phyloP scores from a whole-genome alignment of 2,797 vertebrate genomes.

The Prunella strophiata region DNA sequence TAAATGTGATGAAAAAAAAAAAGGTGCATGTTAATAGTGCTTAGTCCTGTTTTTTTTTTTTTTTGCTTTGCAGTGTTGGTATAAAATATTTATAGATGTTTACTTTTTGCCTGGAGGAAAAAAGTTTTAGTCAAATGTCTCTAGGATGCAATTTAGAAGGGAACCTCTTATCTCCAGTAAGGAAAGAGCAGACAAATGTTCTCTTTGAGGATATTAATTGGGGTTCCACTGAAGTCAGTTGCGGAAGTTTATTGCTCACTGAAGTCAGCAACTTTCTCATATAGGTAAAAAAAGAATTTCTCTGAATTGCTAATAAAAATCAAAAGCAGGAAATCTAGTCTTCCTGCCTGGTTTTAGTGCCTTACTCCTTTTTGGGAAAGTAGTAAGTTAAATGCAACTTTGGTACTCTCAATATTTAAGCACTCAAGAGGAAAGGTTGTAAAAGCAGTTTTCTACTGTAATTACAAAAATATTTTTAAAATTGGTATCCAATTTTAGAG shows the following conservation, averaged over 20 bases:
- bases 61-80: constrained; percentile 18
- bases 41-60: neutral
- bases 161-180: constrained; percentile 16
- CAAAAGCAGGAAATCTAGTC: neutral
- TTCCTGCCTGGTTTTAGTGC: neutral
- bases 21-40: neutral
- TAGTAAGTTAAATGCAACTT: neutral
- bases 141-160: constrained; percentile 22
- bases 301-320: neutral
- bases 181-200: constrained; percentile 7
- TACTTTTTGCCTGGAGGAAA: constrained; percentile 43
- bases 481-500: neutral
- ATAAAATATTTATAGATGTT: constrained; percentile 58
- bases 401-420: neutral
- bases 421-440: neutral
- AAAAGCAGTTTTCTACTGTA: neutral
- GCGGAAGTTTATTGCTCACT: neutral
- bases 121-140: constrained; percentile 39
- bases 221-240: neutral
- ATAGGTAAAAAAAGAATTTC: neutral
- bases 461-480: neutral
- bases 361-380: neutral
- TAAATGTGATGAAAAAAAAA: neutral
- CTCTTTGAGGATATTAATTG: constrained; percentile 22
- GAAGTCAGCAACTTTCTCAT: neutral